Conservation (phyloP, 2,888 invertebrate species). For the Trichacis sp. region DNA sequence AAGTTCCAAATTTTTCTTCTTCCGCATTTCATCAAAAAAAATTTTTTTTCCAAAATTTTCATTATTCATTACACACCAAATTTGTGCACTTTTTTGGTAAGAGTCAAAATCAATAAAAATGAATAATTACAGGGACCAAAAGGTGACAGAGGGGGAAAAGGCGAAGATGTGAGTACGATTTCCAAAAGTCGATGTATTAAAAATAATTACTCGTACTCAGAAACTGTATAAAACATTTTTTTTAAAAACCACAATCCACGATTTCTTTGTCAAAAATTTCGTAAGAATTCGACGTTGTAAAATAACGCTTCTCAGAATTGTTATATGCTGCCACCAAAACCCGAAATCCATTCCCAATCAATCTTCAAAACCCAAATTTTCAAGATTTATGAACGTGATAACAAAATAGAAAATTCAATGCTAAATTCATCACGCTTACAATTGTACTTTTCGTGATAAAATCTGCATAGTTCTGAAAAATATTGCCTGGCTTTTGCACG, state of each 20-base stretch:
- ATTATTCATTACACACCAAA: too few species aligned
- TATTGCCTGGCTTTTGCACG: conserved; percentile 61
- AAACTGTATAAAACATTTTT: too few species aligned
- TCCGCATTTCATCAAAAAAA: too few species aligned
- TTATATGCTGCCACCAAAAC: conserved; percentile 53
- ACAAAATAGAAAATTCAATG: too few species aligned
- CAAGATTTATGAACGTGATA: not conserved
- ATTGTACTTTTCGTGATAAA: not conserved
- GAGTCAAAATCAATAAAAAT: too few species aligned
- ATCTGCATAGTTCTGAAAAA: conserved; percentile 18
- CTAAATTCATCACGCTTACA: too few species aligned
- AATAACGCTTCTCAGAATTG: conserved; percentile 20
- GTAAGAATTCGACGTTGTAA: not conserved
- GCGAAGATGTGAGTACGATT: conserved; percentile 81
- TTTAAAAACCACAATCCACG: not conserved
- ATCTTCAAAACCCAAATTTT: not conserved
- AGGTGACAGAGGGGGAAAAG: conserved; percentile 90
- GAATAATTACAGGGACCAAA: conserved; percentile 88
- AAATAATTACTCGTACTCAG: too few species aligned
- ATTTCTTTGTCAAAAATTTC: not conserved
- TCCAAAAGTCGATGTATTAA: not conserved
- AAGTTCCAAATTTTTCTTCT: too few species aligned
- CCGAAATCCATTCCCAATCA: conserved; percentile 13
- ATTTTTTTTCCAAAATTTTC: not conserved
- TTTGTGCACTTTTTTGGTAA: too few species aligned